Base-by-base conservation (phyloP, 2,797 vertebrate species). In the Leucoraja ocellata region DNA sequence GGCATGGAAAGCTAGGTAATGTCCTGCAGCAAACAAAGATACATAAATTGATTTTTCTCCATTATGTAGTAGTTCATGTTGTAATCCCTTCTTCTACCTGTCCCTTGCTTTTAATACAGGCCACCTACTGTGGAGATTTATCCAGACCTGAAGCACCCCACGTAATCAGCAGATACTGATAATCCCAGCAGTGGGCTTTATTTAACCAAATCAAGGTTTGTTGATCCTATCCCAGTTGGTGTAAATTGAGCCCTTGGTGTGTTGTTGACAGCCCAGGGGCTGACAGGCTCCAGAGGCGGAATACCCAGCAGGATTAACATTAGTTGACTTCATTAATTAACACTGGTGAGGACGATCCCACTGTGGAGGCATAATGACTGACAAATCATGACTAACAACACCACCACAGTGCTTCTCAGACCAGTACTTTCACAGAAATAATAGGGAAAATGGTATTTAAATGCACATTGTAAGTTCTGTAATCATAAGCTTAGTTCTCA, bases 171-270 rank as follows among this genome's bases (percentile, higher is more conserved):
- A 93, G 94, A 94, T 14, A 81, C 16, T 76, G 88, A 81, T 94
- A 95, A 95, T 94, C 94, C 94, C 94, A 95, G 94, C 91, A 94
- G 93, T 95, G 94, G 93, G 93, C 93, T 94, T 95, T 94, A 93
- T 94, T 96, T 96, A 95, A 94, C 95, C 93, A 96, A 95, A 93
- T 94, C 93, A 80, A 73, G 93, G 93, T 93, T 94, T 94, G 95
- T 94, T 95, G 94, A 96, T 95, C 94, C 94, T 94, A 94, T 95
- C 94, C 95, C 94, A 95, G 94, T 94, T 96, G 95, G 96, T 95
- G 95, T 94, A 96, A 96, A 96, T 96, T 95, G 95, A 94, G 94
- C 93, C 93, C 94, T 90, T 93, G 74, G 88, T 83, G 94, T 94
- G 94, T 0, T 94, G 94, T 88, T 94, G 94, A 93, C 94, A 94